Evolutionary conservation across 2,888 invertebrate genomes (phyloP), one percentile per base, ranked within the genome.

Genomic region (Tethea ocularis): DNA sequence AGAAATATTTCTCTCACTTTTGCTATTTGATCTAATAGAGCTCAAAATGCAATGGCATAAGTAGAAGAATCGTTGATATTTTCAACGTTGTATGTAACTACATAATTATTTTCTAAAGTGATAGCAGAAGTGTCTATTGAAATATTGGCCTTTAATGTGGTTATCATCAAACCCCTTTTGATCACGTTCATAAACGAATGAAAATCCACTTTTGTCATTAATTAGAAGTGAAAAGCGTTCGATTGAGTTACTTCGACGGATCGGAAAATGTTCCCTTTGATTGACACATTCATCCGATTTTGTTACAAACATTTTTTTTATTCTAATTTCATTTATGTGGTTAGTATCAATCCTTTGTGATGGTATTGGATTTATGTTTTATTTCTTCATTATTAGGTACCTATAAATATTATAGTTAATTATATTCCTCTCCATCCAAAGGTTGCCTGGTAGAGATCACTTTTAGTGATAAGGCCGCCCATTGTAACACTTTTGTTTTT

Each of bases 161-260:
- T 57, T 55, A 46, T 17, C 38, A 26, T 41, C 54, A 62, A 62
- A 56, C 51, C 24, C 38, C 33, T 38, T 41, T 52, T 52, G n/a
- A 52, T 38, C 51, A 36, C 51, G 52, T 24, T 52, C 29, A 36
- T 55, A 51, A 6, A 22, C 51, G 36, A 57, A 22, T n/a, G 54
- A 52, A 63, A 41, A 56, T 57, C 55, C 61, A 51, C 64, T 56
- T 57, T 64, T 57, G 36, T 52, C 58, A 29, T 24, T 68, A 72
- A 74, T 73, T 76, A 68, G 63, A 52, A 64, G 57, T 66, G 70
- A 71, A 72, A 69, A 69, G 67, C 68, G 56, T 64, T 61, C 62
- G 59, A 72, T 73, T 67, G 66, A 68, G 72, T 69, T 62, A 73
- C 64, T 69, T 67, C 59, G 54, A 22, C 55, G 57, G 59, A 65